A percentile compares a stretch with the other conserved stretches of the same genome.
Conservation (phyloP, 1,140 invertebrate species). For the Pachypeltis micranthus region DNA sequence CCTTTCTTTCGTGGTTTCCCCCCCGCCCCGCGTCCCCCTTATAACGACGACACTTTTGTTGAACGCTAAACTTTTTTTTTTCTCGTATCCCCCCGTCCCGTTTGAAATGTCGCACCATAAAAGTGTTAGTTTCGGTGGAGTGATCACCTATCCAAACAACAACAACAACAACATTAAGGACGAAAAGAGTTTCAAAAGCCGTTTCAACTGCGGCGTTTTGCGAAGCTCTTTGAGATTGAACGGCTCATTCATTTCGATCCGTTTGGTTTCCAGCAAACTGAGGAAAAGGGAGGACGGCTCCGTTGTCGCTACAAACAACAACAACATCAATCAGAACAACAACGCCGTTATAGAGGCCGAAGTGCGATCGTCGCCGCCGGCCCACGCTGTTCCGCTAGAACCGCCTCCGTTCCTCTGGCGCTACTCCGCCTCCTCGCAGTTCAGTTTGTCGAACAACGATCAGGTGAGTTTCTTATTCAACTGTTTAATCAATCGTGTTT, state of each 20-base stretch:
- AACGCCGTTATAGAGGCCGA: slow-evolving; percentile 15
- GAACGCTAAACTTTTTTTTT: too few relatives aligned
- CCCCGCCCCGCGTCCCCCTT: too few relatives aligned
- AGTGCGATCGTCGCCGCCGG: slow-evolving; percentile 15
- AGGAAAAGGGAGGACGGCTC: slow-evolving; percentile 59
- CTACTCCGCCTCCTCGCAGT: slow-evolving; percentile 60
- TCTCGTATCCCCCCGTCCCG: not conserved
- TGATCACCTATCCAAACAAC: slow-evolving; percentile 25
- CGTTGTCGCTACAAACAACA: slow-evolving; percentile 23
- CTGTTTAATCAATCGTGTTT: too few relatives aligned
- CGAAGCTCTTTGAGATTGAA: slow-evolving; percentile 40
- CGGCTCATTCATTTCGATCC: slow-evolving; percentile 65
- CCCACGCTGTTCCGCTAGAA: slow-evolving; percentile 27
- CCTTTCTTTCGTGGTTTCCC: slow-evolving; percentile 11
- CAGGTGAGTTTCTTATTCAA: slow-evolving; percentile 52
- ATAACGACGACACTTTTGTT: too few relatives aligned
- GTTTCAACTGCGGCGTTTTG: slow-evolving; percentile 29
- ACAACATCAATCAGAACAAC: slow-evolving; percentile 23
- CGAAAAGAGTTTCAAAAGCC: slow-evolving; percentile 26
- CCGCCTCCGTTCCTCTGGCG: slow-evolving; percentile 60
- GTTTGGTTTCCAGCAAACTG: slow-evolving; percentile 76
- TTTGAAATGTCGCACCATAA: slow-evolving; percentile 24
- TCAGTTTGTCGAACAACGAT: slow-evolving; percentile 62
- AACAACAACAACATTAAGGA: slow-evolving; percentile 18
- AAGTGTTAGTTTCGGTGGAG: slow-evolving; percentile 28